These are phyloP conservation scores for Falcunculus frontatus DNA, from an alignment of 2,113 vertebrate genomes.

Conservation along the genomic window DNA sequence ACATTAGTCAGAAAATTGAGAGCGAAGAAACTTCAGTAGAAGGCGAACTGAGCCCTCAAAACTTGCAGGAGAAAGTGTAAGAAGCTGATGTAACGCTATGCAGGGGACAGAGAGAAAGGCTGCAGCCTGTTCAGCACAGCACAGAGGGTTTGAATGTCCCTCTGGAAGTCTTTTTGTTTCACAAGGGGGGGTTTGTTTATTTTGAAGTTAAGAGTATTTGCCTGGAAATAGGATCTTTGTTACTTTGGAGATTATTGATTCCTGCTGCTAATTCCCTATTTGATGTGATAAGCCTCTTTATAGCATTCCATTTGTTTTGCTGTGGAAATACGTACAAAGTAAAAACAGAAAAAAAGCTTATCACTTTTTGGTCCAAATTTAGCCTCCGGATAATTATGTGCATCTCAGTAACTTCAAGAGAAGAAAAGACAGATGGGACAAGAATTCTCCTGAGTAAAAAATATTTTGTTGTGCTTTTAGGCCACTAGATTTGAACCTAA, in stretches of 20 bases:
- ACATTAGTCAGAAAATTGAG: rapidly evolving
- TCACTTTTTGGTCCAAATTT: constrained; percentile 6
- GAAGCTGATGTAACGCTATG: background rate
- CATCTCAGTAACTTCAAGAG: background rate
- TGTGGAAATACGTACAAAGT: constrained; percentile 9
- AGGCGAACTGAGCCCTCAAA: background rate
- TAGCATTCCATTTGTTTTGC: constrained; percentile 24
- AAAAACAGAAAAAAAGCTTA: background rate
- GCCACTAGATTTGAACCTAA: background rate
- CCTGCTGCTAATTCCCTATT: constrained; percentile 37
- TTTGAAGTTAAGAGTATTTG: constrained; percentile 25
- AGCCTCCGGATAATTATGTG: background rate
- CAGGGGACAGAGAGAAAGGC: background rate
- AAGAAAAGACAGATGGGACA: background rate
- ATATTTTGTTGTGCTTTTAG: background rate
- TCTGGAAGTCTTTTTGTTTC: background rate
- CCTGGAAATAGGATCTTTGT: constrained; percentile 36
- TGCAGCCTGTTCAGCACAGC: background rate
- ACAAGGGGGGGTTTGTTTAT: background rate
- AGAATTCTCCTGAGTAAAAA: background rate
- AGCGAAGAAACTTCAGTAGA: background rate
- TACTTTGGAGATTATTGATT: constrained; percentile 44
- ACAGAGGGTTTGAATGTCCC: background rate
- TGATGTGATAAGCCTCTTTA: constrained; percentile 33
- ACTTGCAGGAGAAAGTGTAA: background rate